Conservation (phyloP, 2,888 invertebrate species). For the Mantis religiosa region DNA sequence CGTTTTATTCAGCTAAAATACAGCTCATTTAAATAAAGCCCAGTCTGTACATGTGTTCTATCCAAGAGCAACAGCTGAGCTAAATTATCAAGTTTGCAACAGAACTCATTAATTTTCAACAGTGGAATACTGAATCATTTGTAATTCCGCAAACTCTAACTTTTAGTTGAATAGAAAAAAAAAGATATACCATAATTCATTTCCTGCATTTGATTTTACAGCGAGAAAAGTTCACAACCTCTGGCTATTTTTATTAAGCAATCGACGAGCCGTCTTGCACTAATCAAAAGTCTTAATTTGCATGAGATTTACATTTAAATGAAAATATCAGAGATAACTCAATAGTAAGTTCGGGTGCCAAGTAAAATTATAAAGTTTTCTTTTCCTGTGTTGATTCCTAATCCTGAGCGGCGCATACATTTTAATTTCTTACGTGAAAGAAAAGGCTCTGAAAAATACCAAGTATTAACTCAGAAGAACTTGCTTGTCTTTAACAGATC, state of each 20-base stretch:
- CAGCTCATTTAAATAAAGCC: too few relatives aligned
- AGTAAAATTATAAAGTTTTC: background rate
- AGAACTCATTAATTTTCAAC: background rate
- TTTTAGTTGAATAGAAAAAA: too few relatives aligned
- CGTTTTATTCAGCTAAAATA: too few relatives aligned
- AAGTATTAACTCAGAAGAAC: too few relatives aligned
- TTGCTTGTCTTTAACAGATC: too few relatives aligned
- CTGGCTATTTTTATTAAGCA: background rate
- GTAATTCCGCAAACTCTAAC: background rate
- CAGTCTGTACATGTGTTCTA: too few relatives aligned
- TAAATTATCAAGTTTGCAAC: background rate
- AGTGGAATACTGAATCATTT: background rate
- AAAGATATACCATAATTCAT: background rate
- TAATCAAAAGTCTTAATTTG: background rate
- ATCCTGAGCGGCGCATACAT: background rate
- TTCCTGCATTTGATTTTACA: background rate
- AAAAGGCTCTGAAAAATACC: background rate
- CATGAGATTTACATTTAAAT: background rate
- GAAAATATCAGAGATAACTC: background rate
- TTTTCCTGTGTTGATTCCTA: background rate
- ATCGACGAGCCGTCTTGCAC: background rate
- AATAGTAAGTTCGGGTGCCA: background rate
- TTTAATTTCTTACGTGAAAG: background rate
- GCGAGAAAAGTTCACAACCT: background rate
- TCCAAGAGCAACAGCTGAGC: background rate